Percentiles rank a stretch among this genome's conserved stretches.
Conservation (phyloP, 2,888 invertebrate genomes). For the Ernsta delagoae region DNA sequence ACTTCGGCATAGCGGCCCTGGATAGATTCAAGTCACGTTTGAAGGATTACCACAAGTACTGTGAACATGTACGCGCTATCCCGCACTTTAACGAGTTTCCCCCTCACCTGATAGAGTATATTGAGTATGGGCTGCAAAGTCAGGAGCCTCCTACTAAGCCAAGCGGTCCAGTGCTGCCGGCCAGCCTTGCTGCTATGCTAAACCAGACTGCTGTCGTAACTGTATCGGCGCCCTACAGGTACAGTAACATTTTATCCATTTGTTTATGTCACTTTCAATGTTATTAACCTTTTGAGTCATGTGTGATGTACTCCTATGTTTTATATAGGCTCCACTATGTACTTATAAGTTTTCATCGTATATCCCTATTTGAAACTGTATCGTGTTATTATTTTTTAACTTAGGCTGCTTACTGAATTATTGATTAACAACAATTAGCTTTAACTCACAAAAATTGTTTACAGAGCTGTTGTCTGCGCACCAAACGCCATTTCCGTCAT, state of each 20-base stretch:
- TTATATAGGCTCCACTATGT: too few relatives aligned
- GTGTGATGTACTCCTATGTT: too few relatives aligned
- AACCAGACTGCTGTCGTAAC: slow-evolving; percentile 90
- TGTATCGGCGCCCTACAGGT: slow-evolving; percentile 78
- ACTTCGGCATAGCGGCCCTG: slow-evolving; percentile 95
- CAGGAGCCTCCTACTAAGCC: slow-evolving; percentile 91
- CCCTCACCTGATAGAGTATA: slow-evolving; percentile 93
- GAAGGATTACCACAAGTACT: slow-evolving; percentile 96
- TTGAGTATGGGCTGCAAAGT: slow-evolving; percentile 92
- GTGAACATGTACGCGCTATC: slow-evolving; percentile 93
- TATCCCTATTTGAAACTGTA: too few relatives aligned
- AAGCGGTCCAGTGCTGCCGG: slow-evolving; percentile 69
- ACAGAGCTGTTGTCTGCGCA: too few relatives aligned
- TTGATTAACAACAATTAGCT: too few relatives aligned
- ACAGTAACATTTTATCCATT: slow-evolving; percentile 42
- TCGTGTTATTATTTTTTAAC: too few relatives aligned
- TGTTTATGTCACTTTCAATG: too few relatives aligned
- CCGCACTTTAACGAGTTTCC: slow-evolving; percentile 95
- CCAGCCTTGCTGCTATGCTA: slow-evolving; percentile 73
- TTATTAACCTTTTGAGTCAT: too few relatives aligned
- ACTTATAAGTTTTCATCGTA: too few relatives aligned
- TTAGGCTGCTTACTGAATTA: too few relatives aligned
- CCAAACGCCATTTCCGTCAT: slow-evolving; percentile 85
- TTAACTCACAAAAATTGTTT: too few relatives aligned
- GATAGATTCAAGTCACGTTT: slow-evolving; percentile 94